Base-by-base conservation (phyloP, 2,113 vertebrate species). In the Oryzias curvinotus region DNA sequence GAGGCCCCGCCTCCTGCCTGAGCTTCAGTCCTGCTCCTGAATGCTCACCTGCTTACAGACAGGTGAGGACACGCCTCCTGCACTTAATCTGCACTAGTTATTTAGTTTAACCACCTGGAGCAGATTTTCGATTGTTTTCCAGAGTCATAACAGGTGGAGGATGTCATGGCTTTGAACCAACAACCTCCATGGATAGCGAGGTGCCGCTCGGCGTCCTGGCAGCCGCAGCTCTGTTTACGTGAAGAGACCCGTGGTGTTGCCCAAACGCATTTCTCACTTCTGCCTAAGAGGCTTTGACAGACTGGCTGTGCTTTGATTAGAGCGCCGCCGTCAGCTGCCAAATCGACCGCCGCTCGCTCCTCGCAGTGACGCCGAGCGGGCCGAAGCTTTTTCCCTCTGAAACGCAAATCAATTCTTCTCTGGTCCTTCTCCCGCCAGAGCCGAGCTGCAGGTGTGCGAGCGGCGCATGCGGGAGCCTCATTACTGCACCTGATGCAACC, bases 401-500 rank as follows among this genome's bases (percentile, higher is more conserved):
- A 77, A 71, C 64, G 71, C 52, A 64, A 73, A 82, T 79, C 77
- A 75, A 75, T 63, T 46, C 5, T 16, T 50, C 43, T 57, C 60
- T 66, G 59, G 57, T 65, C 65, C 49, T 23, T 18, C 73, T 5
- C 44, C 18, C 5, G 25, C 62, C 45, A 50, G 59, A 61, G 54
- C 71, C 66, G 66, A 30, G 53, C 73, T 54, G 65, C 44, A 62
- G 57, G 62, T 55, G 58, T 71, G 72, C 26, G 75, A 78, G 67
- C 68, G 77, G 62, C 49, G 41, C 59, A 61, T 78, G 70, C 68
- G 55, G 64, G 61, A 65, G 50, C 75, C 73, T 84, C 75, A 78
- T 89, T 89, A 78, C 65, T 66, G 80, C 74, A 75, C 57, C 74
- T 90, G 83, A 88, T 87, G 87, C 80, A 90, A 88, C 82, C 66